A percentile compares a stretch with the other conserved stretches of the same genome.
Evolutionary conservation across 2,888 invertebrate species (phyloP).

Genomic region (Nasonovia ribisnigri): DNA sequence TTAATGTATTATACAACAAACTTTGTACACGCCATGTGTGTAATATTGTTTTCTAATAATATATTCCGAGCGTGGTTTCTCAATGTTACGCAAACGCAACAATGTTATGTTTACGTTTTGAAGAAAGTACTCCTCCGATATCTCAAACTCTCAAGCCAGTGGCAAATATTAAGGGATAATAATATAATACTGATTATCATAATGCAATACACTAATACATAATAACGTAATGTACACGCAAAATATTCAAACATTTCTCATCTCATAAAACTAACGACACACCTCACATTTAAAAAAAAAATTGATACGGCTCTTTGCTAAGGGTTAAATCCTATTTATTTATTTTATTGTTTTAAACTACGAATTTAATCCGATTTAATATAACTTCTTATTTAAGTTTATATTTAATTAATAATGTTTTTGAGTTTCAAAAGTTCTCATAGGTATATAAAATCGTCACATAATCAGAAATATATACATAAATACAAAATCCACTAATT

Average conservation of each 20-base stretch:
- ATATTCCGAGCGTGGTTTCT: background rate
- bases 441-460: background rate
- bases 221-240: background rate
- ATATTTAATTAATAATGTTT: slow-evolving; percentile 11
- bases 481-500: background rate
- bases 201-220: background rate
- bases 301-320: background rate
- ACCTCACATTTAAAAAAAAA: background rate
- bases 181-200: background rate
- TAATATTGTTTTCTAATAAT: background rate
- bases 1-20: background rate
- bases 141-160: background rate
- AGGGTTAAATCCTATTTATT: background rate
- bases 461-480: background rate
- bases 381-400: background rate
- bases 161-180: background rate
- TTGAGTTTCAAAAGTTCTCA: background rate
- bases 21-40: background rate
- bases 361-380: background rate
- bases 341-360: background rate
- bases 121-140: background rate
- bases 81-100: background rate
- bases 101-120: background rate
- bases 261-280: background rate
- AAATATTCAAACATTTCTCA: background rate